Evolutionary conservation across 2,113 vertebrate genomes (phyloP), one percentile per base, ranked within the genome.

Genomic region (Ceratotherium simum): DNA sequence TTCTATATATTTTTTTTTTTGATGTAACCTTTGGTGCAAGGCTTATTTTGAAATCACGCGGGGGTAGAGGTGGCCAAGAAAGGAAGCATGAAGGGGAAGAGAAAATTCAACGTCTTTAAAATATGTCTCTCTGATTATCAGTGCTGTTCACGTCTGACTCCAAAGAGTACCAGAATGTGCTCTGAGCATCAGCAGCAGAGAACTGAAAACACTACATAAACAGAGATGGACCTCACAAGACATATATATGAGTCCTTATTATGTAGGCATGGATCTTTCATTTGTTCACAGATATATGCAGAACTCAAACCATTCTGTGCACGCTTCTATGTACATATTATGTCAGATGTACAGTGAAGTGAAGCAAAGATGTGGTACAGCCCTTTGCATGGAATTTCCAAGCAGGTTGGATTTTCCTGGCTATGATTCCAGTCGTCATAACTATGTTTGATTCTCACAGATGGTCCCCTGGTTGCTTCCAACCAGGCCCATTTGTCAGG

Each of bases 401-500:
- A 58, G 54, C 88, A 97, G 51, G 17, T 6, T 91, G 25, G 6
- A 23, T 89, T 64, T 90, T 97, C 69, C 96, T 97, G 93, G 65
- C 85, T 90, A 5, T 69, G 76, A 96, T 90, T 96, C 70, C 27
- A 95, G 60, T 11, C 18, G n/a, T 21, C 3, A 21, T 86, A 92
- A 67, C n/a, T 20, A 80, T 17, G 73, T 92, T 93, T 94, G 56
- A 92, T 92, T 79, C 64, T 95, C 36, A 27, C 85, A 98, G 88
- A 94, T 89, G 83, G 48, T 86, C 48, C 51, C 42, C 64, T 93
- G 95, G 29, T 73, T 97, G 84, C 27, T 97, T 95, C 67, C 76
- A 78, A 65, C 65, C 31, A 31, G 79, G 31, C 67, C 82, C 96
- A 48, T 96, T 97, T 97, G 72, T 98, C 65, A 97, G 64, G 25